Base-by-base conservation (phyloP, 2,888 invertebrate genomes). In the Crocallis elinguaria region DNA sequence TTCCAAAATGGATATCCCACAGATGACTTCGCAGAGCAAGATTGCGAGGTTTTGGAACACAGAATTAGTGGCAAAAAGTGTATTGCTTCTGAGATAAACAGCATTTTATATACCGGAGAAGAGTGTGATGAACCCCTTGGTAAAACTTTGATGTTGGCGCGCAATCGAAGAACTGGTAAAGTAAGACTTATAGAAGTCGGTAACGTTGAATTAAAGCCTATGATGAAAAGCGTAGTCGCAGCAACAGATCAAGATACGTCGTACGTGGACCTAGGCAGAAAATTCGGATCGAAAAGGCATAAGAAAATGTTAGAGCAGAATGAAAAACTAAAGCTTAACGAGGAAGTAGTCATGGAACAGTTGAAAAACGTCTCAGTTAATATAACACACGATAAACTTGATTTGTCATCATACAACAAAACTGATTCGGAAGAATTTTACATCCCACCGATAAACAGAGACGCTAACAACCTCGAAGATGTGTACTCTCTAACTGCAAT, bases 261-360 rank as follows among this genome's bases (percentile, higher is more conserved):
- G 13, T 66, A 73, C 33, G 67, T 86, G 14, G 90, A 90, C 43
- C 75, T 95, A 0, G 93, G 93, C 37, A 93, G 93, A 65, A 91
- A 93, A 60, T 95, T 95, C 68, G 94, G 94, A 1, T 94, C 94
- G 0, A 94, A 95, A 60, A 93, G 88, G 67, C 84, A 86, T 0
- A 94, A 93, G 69, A 78, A 93, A 61, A 77, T 79, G 38, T 92
- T 93, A 53, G 94, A 94, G 62, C 94, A 94, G n/a, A 76, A 73
- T 0, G 94, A 94, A 68, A 92, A 91, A 69, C 71, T 94, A 41
- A 93, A 93, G 70, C 79, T 93, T 0, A 93, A 94, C 56, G 84
- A 93, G 0, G 86, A 93, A 11, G 88, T 92, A 0, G 92, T 94
- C 0, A 92, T 92, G 0, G 92, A 93, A 23, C 92, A 94, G 53